These are phyloP conservation scores for Acromyrmex heyeri DNA, from an alignment of 1,140 invertebrate species.

Conservation along the genomic window DNA sequence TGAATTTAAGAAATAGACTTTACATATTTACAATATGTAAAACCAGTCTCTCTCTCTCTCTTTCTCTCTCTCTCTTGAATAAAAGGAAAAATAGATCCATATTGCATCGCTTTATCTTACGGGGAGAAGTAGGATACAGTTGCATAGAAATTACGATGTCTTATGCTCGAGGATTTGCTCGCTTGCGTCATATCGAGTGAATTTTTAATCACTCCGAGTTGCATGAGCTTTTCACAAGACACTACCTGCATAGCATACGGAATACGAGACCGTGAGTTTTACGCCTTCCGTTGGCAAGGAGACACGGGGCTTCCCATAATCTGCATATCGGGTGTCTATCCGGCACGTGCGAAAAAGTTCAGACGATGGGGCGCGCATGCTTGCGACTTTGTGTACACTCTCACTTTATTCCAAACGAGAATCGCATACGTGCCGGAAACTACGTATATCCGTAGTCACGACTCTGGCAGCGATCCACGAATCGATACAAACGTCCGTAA, in stretches of 20 bases:
- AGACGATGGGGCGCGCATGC: conserved; percentile 12
- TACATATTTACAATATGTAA: background rate
- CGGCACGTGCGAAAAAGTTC: conserved; percentile 65
- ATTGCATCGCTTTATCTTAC: conserved; percentile 16
- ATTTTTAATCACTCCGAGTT: conserved; percentile 9
- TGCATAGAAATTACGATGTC: conserved; percentile 19
- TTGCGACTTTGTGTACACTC: conserved; percentile 34
- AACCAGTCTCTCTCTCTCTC: background rate
- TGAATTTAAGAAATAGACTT: background rate
- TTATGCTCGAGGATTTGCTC: background rate
- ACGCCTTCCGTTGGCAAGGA: background rate
- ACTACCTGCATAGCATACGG: background rate
- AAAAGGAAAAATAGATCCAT: conserved; percentile 16
- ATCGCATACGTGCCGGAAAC: conserved; percentile 66
- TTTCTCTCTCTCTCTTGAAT: background rate
- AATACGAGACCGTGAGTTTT: conserved; percentile 36
- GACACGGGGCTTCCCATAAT: conserved; percentile 62
- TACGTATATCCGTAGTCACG: conserved; percentile 63
- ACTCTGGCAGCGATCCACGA: conserved; percentile 34
- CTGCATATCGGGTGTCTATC: conserved; percentile 65
- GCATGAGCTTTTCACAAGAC: background rate
- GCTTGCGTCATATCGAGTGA: conserved; percentile 23
- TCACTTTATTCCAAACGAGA: conserved; percentile 1
- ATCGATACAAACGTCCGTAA: conserved; percentile 19
- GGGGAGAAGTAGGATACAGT: background rate